A percentile compares a stretch with the other conserved stretches of the same genome.
phyloP scores from a whole-genome alignment of 2,797 vertebrate species.

The Poecile montanus region DNA sequence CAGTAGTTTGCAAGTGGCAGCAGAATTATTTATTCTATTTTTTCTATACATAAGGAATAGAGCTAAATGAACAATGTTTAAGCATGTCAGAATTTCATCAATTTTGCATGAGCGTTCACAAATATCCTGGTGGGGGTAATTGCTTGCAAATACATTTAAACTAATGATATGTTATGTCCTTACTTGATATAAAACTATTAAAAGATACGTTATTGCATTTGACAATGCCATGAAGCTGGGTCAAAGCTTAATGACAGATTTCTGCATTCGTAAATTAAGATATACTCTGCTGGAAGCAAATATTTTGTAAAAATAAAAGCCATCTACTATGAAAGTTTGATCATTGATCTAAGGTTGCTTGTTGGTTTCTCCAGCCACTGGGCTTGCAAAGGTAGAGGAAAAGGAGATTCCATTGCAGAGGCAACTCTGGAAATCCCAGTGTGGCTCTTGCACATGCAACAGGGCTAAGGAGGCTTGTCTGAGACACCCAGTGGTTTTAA shows the following conservation, averaged over 20 bases:
- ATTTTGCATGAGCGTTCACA: slow-evolving; percentile 83
- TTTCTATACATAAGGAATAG: slow-evolving; percentile 82
- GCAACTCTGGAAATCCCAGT: not conserved
- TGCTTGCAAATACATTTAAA: slow-evolving; percentile 87
- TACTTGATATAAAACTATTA: slow-evolving; percentile 87
- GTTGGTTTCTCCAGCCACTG: slow-evolving; percentile 43
- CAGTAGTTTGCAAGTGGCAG: slow-evolving; percentile 76
- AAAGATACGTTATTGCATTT: slow-evolving; percentile 84
- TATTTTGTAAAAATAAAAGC: slow-evolving; percentile 83
- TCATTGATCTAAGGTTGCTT: slow-evolving; percentile 75
- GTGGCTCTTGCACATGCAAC: not conserved
- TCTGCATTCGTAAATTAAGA: slow-evolving; percentile 81
- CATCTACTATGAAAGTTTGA: slow-evolving; percentile 74
- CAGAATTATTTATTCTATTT: slow-evolving; percentile 83
- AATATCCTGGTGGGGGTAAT: slow-evolving; percentile 85
- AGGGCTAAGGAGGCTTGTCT: not conserved
- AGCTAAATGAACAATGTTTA: slow-evolving; percentile 85
- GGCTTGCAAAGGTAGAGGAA: not conserved
- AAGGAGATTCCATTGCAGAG: not conserved
- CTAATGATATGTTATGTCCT: slow-evolving; percentile 86
- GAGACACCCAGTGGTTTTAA: not conserved
- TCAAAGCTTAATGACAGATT: slow-evolving; percentile 86
- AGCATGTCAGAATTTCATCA: slow-evolving; percentile 84
- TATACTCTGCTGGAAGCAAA: slow-evolving; percentile 82
- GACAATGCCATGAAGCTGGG: slow-evolving; percentile 83